phyloP scores from a whole-genome alignment of 2,888 invertebrate species.

The Caenorhabditis sp. region DNA sequence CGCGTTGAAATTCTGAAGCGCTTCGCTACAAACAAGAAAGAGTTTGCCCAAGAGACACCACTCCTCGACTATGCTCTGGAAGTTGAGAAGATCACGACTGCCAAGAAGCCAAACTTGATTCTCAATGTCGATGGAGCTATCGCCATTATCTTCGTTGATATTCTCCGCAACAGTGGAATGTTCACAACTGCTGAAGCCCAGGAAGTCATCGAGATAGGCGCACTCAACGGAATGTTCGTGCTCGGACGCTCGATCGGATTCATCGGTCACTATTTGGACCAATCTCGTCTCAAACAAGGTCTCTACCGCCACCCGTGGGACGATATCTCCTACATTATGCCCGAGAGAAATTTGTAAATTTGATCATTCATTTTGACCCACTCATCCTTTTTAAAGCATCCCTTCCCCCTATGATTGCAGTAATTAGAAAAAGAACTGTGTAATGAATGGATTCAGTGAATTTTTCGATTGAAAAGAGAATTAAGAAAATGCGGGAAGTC shows the following conservation, averaged over 20 bases:
- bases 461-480: background rate
- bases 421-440: conserved; percentile 23
- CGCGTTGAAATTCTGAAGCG: conserved; percentile 96
- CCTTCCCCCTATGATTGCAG: conserved; percentile 8
- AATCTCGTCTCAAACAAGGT: conserved; percentile 97
- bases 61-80: conserved; percentile 97
- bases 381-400: conserved; percentile 26
- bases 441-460: conserved; percentile 33
- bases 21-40: conserved; percentile 93
- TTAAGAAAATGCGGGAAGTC: conserved; percentile 30
- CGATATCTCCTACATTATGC: conserved; percentile 93
- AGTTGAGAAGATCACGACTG: conserved; percentile 98
- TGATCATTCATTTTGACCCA: background rate
- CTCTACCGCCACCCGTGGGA: conserved; percentile 99
- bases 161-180: conserved; percentile 89
- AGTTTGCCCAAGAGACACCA: conserved; percentile 89
- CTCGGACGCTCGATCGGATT: conserved; percentile 98
- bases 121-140: conserved; percentile 99
- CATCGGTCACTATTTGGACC: conserved; percentile 97
- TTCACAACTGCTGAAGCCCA: conserved; percentile 92
- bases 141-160: conserved; percentile 96
- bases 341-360: conserved; percentile 85
- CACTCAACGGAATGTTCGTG: conserved; percentile 98
- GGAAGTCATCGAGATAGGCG: conserved; percentile 97
- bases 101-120: conserved; percentile 99